These are phyloP conservation scores for Desmodus rotundus DNA, from an alignment of 2,113 vertebrate species.

Conservation along the genomic window DNA sequence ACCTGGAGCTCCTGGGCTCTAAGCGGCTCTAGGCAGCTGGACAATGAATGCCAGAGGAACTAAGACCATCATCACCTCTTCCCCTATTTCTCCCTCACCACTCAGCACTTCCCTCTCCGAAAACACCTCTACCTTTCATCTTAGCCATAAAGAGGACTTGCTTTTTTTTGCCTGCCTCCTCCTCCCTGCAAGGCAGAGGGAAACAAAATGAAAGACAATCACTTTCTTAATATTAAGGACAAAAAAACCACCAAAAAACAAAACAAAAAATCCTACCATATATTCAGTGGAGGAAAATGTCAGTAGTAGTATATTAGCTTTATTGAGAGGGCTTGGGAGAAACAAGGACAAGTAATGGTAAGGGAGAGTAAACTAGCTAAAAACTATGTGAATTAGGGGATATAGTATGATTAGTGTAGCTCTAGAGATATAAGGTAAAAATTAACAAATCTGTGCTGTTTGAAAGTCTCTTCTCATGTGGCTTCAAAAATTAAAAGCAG, in stretches of 20 bases:
- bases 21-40: background rate
- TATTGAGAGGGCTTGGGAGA: background rate
- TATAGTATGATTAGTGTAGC: background rate
- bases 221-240: constrained; percentile 11
- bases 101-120: background rate
- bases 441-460: constrained; percentile 47
- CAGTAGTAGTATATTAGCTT: background rate
- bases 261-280: background rate
- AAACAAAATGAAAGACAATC: constrained; percentile 6
- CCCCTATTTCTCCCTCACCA: background rate
- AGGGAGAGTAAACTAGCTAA: background rate
- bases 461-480: constrained; percentile 43
- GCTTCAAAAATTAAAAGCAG: constrained; percentile 60
- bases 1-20: background rate
- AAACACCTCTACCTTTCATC: background rate
- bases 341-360: background rate
- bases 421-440: constrained; percentile 38
- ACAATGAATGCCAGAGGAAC: background rate
- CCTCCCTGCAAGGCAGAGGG: background rate
- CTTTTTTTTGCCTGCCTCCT: background rate
- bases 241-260: background rate
- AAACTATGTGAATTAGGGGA: constrained; percentile 35
- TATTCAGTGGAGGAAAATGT: constrained; percentile 31
- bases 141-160: background rate
- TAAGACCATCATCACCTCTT: background rate